phyloP scores from a whole-genome alignment of 2,888 invertebrate species.

The Trilocha varians region DNA sequence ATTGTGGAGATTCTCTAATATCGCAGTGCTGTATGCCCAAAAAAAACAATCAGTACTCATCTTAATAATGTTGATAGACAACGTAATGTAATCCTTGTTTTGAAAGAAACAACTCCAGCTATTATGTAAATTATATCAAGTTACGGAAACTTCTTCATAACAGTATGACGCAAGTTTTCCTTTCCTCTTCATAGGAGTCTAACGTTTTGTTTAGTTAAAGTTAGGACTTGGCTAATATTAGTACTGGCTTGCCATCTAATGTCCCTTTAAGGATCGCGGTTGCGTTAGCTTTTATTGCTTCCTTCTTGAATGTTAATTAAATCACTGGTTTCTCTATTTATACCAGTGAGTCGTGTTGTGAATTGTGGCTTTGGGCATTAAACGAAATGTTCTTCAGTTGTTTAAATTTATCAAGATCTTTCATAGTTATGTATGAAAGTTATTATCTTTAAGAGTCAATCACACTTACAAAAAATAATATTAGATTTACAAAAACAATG shows the following conservation, averaged over 20 bases:
- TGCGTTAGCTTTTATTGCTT: constrained; percentile 1
- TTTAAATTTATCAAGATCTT: too few species aligned
- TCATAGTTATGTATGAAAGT: too few species aligned
- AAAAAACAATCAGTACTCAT: too few species aligned
- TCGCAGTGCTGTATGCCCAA: neutral
- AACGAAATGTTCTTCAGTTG: too few species aligned
- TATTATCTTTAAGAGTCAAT: neutral
- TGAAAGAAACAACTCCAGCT: neutral
- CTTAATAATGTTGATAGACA: neutral
- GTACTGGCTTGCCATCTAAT: neutral
- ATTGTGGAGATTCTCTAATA: neutral
- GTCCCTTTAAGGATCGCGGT: neutral
- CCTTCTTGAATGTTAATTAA: constrained; percentile 3
- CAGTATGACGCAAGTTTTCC: neutral
- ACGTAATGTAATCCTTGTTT: neutral
- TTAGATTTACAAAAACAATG: neutral
- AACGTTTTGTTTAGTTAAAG: neutral
- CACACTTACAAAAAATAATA: neutral
- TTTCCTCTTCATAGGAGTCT: neutral
- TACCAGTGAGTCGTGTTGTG: neutral
- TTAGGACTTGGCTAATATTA: constrained; percentile 1
- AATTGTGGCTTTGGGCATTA: too few species aligned
- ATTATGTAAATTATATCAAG: constrained; percentile 3
- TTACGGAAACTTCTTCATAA: neutral
- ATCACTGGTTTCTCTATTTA: neutral